Conservation (phyloP, 2,113 vertebrate genomes). For the Aythya baeri region DNA sequence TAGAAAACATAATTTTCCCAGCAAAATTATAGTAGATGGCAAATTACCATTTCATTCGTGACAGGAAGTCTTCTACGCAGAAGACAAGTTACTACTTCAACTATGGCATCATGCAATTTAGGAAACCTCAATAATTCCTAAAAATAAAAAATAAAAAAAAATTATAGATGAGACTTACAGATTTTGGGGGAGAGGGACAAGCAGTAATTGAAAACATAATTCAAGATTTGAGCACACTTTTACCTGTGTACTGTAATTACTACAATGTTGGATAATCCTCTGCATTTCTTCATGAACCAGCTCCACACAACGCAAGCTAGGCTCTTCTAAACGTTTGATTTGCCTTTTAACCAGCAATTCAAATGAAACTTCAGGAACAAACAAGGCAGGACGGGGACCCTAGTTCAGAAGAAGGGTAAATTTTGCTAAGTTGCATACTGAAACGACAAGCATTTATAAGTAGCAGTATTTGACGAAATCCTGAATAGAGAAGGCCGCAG, state of each 20-base stretch:
- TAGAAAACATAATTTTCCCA: not conserved
- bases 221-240: not conserved
- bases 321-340: conserved; percentile 95
- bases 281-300: conserved; percentile 99
- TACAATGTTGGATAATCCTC: conserved; percentile 97
- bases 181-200: too few relatives aligned
- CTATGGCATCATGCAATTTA: conserved; percentile 97
- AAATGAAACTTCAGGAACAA: conserved; percentile 97
- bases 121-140: conserved; percentile 96
- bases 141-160: not conserved
- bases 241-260: conserved; percentile 98
- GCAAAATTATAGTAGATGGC: not conserved
- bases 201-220: too few relatives aligned
- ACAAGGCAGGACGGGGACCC: conserved; percentile 96
- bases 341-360: conserved; percentile 96
- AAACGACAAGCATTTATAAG: not conserved
- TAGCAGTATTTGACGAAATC: not conserved
- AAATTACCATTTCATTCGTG: conserved; percentile 96
- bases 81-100: conserved; percentile 98
- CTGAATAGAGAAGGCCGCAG: not conserved
- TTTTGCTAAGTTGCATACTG: not conserved
- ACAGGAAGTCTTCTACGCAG: conserved; percentile 92
- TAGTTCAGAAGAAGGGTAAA: conserved; percentile 52
- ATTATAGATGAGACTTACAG: not conserved
- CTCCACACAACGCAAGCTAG: conserved; percentile 96